phyloP scores from a whole-genome alignment of 2,888 invertebrate genomes.

The Parelbella ahira region DNA sequence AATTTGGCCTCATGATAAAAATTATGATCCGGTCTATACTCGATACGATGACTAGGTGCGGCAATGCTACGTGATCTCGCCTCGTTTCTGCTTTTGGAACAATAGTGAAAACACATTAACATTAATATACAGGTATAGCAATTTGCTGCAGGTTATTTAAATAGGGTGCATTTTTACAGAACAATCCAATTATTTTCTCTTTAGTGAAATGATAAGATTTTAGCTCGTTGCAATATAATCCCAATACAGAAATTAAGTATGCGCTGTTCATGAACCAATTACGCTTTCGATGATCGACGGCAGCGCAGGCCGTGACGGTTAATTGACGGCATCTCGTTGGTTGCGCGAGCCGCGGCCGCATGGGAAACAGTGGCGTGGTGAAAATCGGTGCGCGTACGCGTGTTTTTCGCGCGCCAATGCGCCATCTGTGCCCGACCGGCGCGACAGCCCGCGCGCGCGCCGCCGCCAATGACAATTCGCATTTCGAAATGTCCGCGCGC shows the following conservation, averaged over 20 bases:
- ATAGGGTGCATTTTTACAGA: too few species aligned
- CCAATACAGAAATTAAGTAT: conserved; percentile 1
- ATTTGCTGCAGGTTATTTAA: too few species aligned
- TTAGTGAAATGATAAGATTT: too few species aligned
- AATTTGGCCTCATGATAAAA: conserved; percentile 44
- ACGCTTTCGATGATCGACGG: conserved; percentile 46
- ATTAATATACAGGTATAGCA: too few species aligned
- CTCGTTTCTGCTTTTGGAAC: conserved; percentile 9
- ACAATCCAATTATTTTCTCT: too few species aligned
- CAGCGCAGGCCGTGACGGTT: conserved; percentile 38
- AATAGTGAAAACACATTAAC: conserved; percentile 6
- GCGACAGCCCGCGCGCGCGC: conserved; percentile 28
- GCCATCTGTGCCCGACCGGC: conserved; percentile 29
- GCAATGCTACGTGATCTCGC: conserved; percentile 11
- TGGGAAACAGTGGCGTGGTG: conserved; percentile 64
- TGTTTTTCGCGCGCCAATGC: conserved; percentile 50
- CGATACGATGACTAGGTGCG: conserved; percentile 41
- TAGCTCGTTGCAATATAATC: too few species aligned
- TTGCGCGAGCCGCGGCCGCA: conserved; percentile 45
- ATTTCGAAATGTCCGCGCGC: conserved; percentile 60
- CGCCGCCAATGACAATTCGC: conserved; percentile 51
- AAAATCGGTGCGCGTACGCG: conserved; percentile 65
- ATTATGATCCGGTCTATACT: conserved; percentile 49
- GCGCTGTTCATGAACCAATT: conserved; percentile 20
- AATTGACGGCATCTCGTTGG: conserved; percentile 37